These are phyloP conservation scores for Eurytoma adleriae DNA, from an alignment of 2,888 invertebrate species.

Conservation along the genomic window DNA sequence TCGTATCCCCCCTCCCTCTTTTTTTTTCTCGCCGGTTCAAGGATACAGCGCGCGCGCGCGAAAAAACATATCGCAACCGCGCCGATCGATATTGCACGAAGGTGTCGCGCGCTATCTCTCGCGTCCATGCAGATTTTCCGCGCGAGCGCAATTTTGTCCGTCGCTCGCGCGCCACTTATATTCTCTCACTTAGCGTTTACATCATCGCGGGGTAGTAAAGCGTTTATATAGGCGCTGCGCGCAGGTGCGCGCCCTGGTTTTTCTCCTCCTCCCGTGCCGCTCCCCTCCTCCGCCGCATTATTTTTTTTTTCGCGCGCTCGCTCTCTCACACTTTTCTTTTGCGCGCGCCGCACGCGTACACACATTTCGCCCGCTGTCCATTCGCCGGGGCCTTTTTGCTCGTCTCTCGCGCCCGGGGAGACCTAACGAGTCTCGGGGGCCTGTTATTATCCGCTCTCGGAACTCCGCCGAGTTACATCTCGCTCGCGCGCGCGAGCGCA, in stretches of 20 bases:
- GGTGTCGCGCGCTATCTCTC: slow-evolving; percentile 45
- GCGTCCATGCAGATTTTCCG: slow-evolving; percentile 53
- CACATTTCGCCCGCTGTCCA: slow-evolving; percentile 59
- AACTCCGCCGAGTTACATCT: slow-evolving; percentile 58
- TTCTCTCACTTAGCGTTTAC: slow-evolving; percentile 74
- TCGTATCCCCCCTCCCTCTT: neutral
- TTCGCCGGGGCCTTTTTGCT: slow-evolving; percentile 65
- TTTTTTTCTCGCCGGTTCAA: slow-evolving; percentile 34
- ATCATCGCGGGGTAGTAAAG: slow-evolving; percentile 73
- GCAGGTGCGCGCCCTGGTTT: slow-evolving; percentile 74
- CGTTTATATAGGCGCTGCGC: slow-evolving; percentile 67
- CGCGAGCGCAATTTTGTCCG: slow-evolving; percentile 66
- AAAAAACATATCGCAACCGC: slow-evolving; percentile 41
- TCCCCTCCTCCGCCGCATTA: slow-evolving; percentile 7
- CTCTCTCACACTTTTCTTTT: slow-evolving; percentile 23
- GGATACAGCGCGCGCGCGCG: slow-evolving; percentile 28
- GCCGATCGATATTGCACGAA: slow-evolving; percentile 37
- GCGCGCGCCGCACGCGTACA: neutral
- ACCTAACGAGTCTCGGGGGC: slow-evolving; percentile 71
- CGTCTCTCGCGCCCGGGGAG: slow-evolving; percentile 57
- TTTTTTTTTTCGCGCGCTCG: slow-evolving; percentile 5
- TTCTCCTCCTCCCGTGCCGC: slow-evolving; percentile 58
- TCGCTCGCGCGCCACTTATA: slow-evolving; percentile 66
- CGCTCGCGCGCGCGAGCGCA: slow-evolving; percentile 58
- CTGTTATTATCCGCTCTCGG: slow-evolving; percentile 73